Evolutionary conservation across 2,113 vertebrate genomes (phyloP).

Genomic region (Sula dactylatra): DNA sequence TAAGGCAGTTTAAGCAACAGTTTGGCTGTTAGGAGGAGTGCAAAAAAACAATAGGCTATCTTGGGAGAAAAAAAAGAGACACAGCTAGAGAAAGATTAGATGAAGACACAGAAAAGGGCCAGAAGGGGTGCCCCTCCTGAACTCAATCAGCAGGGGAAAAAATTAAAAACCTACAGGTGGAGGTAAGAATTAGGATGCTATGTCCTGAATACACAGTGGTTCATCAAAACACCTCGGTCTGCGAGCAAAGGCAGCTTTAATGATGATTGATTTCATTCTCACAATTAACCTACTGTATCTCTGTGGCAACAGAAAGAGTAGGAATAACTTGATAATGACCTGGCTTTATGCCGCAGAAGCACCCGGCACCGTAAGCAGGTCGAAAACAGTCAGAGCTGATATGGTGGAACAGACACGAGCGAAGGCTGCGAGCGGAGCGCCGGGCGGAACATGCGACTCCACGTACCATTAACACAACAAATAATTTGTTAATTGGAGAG

Average conservation of each 20-base stretch:
- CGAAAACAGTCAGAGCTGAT: background rate
- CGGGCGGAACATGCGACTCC: rapidly evolving
- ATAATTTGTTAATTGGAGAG: background rate
- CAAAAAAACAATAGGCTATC: background rate
- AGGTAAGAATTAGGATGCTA: background rate
- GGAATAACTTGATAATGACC: background rate
- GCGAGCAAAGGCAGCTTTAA: background rate
- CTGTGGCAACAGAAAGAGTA: background rate
- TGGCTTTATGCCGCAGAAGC: background rate
- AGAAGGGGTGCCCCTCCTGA: background rate
- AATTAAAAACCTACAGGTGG: background rate
- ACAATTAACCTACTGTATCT: background rate
- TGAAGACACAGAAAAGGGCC: background rate
- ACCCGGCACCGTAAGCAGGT: background rate
- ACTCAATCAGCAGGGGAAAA: background rate
- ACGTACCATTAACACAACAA: background rate
- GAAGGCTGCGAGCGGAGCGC: background rate
- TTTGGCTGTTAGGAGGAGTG: background rate
- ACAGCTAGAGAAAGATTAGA: background rate
- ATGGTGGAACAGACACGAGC: background rate
- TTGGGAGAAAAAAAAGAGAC: background rate
- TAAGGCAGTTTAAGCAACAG: background rate
- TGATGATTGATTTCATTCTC: background rate
- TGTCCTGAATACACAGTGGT: background rate
- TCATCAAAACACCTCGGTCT: background rate